Evolutionary conservation across 2,113 vertebrate genomes (phyloP).

Genomic region (Paracanthobrama guichenoti): DNA sequence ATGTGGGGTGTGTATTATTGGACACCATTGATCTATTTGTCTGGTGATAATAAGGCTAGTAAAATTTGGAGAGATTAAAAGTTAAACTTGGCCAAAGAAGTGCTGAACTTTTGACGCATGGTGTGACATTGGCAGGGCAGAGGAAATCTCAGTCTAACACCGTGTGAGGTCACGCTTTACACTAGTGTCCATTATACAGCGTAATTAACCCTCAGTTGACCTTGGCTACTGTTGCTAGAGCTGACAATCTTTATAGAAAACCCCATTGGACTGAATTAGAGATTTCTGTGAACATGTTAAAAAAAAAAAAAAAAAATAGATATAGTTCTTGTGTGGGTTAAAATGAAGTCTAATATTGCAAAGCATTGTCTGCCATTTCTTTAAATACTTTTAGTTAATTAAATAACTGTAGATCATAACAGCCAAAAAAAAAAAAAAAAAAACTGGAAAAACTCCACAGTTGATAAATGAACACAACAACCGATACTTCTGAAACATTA

Average conservation of each 20-base stretch:
- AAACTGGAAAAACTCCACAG: too few relatives aligned
- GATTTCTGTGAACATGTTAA: neutral
- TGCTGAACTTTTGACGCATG: neutral
- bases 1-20: constrained; percentile 9
- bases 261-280: neutral
- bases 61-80: neutral
- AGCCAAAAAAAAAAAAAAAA: too few relatives aligned
- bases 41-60: neutral
- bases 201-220: constrained; percentile 8
- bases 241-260: neutral
- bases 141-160: neutral
- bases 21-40: neutral
- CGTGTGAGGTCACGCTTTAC: neutral
- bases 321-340: neutral
- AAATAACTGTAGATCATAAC: neutral
- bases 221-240: constrained; percentile 18
- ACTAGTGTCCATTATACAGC: neutral
- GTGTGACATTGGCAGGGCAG: neutral
- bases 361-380: neutral
- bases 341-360: neutral
- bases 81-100: neutral
- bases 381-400: neutral
- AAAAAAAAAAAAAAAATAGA: neutral
- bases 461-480: neutral
- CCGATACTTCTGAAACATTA: neutral